phyloP scores from a whole-genome alignment of 2,113 vertebrate species.

The Petaurus breviceps region DNA sequence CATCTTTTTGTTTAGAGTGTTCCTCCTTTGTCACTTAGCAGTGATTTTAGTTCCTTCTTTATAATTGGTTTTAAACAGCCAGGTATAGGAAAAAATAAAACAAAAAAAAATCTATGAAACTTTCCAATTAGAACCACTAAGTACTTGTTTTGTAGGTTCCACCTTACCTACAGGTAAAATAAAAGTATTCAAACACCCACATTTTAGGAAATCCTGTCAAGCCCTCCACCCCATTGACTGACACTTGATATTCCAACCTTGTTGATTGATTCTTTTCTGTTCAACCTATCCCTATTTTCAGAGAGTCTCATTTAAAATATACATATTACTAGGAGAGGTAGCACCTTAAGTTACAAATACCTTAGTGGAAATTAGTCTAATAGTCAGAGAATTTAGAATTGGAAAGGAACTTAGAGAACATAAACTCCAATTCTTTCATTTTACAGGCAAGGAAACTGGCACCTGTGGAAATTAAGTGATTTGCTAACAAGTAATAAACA shows the following conservation, averaged over 20 bases:
- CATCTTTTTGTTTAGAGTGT: constrained; percentile 1
- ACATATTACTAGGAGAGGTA: not conserved
- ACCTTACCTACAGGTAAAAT: not conserved
- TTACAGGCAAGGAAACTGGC: not conserved
- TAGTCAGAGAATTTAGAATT: not conserved
- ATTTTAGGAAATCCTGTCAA: not conserved
- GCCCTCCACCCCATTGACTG: not conserved
- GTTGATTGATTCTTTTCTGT: not conserved
- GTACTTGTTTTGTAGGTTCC: constrained; percentile 14
- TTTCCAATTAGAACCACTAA: constrained; percentile 25
- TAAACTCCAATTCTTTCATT: not conserved
- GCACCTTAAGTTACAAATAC: not conserved
- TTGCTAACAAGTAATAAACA: not conserved
- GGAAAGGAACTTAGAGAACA: not conserved
- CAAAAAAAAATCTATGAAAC: not conserved
- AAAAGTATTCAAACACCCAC: not conserved
- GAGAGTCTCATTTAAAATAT: not conserved
- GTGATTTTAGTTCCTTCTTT: not conserved
- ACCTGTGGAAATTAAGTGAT: not conserved
- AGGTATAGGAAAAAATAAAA: not conserved
- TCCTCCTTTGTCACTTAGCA: constrained; percentile 12
- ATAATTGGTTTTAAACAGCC: constrained; percentile 39
- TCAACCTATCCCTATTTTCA: not conserved
- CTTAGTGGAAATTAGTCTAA: not conserved
- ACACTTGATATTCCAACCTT: not conserved